Percentiles rank a stretch among this genome's conserved stretches.
These are phyloP conservation scores for Falco cherrug DNA, from an alignment of 2,797 vertebrate genomes.

Conservation along the genomic window DNA sequence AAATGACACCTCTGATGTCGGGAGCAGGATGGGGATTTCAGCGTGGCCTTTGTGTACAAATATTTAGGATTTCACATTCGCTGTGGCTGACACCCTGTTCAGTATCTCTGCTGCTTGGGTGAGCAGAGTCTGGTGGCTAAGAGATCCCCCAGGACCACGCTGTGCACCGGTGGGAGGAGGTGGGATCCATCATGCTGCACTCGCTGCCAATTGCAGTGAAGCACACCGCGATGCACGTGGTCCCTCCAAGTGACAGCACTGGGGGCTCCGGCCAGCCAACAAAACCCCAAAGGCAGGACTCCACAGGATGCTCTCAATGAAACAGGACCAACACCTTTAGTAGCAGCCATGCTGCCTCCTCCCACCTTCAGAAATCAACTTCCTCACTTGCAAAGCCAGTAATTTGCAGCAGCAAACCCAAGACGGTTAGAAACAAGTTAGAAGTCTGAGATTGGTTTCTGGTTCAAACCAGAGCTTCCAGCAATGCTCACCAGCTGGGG, in stretches of 20 bases:
- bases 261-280: not conserved
- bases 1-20: slow-evolving; percentile 73
- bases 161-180: not conserved
- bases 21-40: slow-evolving; percentile 30
- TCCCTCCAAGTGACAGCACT: not conserved
- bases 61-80: not conserved
- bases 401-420: not conserved
- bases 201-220: not conserved
- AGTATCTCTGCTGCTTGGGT: rapidly evolving
- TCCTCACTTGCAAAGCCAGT: not conserved
- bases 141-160: not conserved
- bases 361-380: not conserved
- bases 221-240: rapidly evolving
- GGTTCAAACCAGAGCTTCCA: not conserved
- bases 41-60: slow-evolving; percentile 57
- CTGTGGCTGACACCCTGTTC: not conserved
- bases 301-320: rapidly evolving
- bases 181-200: not conserved
- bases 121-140: not conserved
- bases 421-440: not conserved
- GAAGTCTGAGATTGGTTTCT: not conserved
- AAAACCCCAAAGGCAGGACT: not conserved
- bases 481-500: not conserved
- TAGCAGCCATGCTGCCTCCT: rapidly evolving
- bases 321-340: not conserved